phyloP scores from a whole-genome alignment of 2,797 vertebrate species.

The Sebastes trivittatus region DNA sequence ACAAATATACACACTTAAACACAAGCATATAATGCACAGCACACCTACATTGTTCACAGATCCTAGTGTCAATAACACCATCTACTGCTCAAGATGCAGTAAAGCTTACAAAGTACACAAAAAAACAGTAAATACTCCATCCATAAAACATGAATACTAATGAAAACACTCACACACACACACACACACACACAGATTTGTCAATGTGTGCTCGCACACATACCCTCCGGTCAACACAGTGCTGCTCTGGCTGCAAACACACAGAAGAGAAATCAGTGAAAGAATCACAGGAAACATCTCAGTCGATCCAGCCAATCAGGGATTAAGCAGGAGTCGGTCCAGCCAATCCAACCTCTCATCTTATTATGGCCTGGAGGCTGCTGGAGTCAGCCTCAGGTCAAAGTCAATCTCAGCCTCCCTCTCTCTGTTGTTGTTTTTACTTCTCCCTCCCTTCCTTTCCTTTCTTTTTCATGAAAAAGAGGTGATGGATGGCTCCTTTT shows the following conservation, averaged over 20 bases:
- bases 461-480: not conserved
- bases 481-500: not conserved
- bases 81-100: not conserved
- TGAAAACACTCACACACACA: not conserved
- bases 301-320: slow-evolving; percentile 30
- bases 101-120: not conserved
- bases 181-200: not conserved
- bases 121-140: not conserved
- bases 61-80: not conserved
- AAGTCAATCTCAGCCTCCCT: slow-evolving; percentile 10
- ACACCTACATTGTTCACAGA: not conserved
- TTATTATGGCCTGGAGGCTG: slow-evolving; percentile 15
- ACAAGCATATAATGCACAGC: not conserved
- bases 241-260: slow-evolving; percentile 6
- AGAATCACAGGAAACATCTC: slow-evolving; percentile 43
- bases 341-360: slow-evolving; percentile 33
- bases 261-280: not conserved
- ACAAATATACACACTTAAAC: not conserved
- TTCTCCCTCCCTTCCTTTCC: not conserved
- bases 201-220: not conserved
- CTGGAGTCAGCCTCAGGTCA: slow-evolving; percentile 35
- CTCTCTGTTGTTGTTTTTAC: slow-evolving; percentile 2
- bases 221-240: not conserved
- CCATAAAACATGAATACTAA: not conserved
- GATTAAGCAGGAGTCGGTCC: slow-evolving; percentile 33